Evolutionary conservation across 1,140 invertebrate genomes (phyloP), one percentile per base, ranked within the genome.

Genomic region (Drosophila albomicans): DNA sequence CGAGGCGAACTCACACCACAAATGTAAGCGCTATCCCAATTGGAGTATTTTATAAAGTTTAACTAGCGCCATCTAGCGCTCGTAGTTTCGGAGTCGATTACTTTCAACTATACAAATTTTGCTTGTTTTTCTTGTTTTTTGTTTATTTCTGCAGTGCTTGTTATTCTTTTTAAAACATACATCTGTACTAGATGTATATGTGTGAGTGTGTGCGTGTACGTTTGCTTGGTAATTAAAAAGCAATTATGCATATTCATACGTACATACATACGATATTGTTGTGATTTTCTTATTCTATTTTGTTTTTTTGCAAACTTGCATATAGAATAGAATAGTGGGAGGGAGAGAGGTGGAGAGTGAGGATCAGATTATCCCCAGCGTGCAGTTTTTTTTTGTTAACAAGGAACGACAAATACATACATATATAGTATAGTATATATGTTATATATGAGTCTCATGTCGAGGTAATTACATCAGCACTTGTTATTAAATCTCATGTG

Each of bases 401-500:
- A 72, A 63, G 52, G 57, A 35, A 64, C 59, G 59, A 63, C 35
- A 38, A 38, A 38, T 48, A 52, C 0, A 25, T 4, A 4, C 0
- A 4, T 0, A 25, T 25, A 25, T 25, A 25, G 20, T 25, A 25
- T 25, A 25, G 20, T 25, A 25, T 25, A 25, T 25, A 25, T 25
- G 20, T 25, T 25, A 25, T 25, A 25, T 54, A 32, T 30, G 43
- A 57, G 64, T 79, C 75, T 62, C 70, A 75, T 82, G 76, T 64
- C 75, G 59, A 38, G 15, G 54, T 79, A 82, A 82, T 82, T 82
- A 79, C 78, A 82, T 82, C 66, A 78, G 64, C 69, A 71, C 75
- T 81, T 73, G 79, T 69, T 86, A 81, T 54, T 72, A 66, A 79
- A 69, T 72, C 79, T 85, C 82, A 59, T 73, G 82, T 72, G 82